Evolutionary conservation across 2,888 invertebrate species (phyloP).

Genomic region (Anthoptus insignis): DNA sequence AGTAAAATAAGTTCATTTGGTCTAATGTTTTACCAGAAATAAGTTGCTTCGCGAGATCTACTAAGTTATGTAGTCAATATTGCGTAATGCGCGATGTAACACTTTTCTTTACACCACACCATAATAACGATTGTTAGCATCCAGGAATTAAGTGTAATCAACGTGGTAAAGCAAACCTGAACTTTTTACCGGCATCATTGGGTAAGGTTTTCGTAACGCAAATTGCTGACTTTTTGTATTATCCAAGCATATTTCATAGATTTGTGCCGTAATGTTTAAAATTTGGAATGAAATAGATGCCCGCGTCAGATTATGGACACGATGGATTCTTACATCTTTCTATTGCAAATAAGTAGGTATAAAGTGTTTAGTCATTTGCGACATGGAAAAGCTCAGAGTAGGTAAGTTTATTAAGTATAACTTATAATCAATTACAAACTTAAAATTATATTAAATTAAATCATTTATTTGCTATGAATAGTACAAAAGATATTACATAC

Average conservation of each 20-base stretch:
- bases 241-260: conserved; percentile 7
- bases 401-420: background rate
- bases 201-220: conserved; percentile 24
- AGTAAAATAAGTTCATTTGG: no score
- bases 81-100: no score
- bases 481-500: no score
- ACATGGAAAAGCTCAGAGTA: background rate
- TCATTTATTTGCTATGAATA: no score
- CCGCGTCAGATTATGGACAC: background rate
- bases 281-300: conserved; percentile 1
- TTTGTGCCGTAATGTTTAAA: conserved; percentile 7
- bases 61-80: no score
- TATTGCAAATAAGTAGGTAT: no score
- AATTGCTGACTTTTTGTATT: conserved; percentile 16
- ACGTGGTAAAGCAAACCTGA: conserved; percentile 42
- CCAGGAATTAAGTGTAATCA: conserved; percentile 48
- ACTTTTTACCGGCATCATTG: conserved; percentile 31
- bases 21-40: no score
- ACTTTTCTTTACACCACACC: conserved; percentile 51
- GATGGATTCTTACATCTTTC: conserved; percentile 9
- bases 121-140: conserved; percentile 58
- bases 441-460: no score
- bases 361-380: no score
- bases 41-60: no score
- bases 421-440: no score